Conservation (phyloP, 2,888 invertebrate species). For the Brenthis ino region DNA sequence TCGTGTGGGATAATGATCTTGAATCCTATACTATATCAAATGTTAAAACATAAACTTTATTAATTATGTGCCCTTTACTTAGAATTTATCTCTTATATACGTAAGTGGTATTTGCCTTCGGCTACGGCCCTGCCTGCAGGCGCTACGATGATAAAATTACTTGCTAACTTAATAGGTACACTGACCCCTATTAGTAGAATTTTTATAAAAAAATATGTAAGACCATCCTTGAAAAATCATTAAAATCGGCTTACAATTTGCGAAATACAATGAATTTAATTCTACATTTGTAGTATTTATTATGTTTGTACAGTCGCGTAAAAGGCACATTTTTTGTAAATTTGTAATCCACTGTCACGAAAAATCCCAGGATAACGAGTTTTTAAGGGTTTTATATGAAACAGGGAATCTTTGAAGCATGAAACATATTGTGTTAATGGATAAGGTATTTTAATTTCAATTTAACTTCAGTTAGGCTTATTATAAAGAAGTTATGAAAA, state of each 20-base stretch:
- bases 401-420: slow-evolving; percentile 16
- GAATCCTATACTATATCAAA: slow-evolving; percentile 2
- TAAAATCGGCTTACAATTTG: too few species aligned
- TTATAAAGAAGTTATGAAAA: too few species aligned
- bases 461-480: not conserved
- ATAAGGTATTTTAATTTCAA: not conserved
- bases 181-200: too few species aligned
- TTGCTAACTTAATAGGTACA: too few species aligned
- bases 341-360: slow-evolving; percentile 54
- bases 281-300: slow-evolving; percentile 15
- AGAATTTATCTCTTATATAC: too few species aligned
- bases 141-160: too few species aligned
- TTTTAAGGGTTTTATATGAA: slow-evolving; percentile 47
- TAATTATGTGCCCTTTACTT: too few species aligned
- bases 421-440: slow-evolving; percentile 20
- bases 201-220: too few species aligned
- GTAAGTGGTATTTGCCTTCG: too few species aligned
- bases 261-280: slow-evolving; percentile 11
- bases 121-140: too few species aligned
- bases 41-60: not conserved
- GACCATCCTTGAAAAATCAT: too few species aligned
- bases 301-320: slow-evolving; percentile 38
- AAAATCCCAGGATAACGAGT: slow-evolving; percentile 53
- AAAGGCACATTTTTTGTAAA: slow-evolving; percentile 48
- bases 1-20: slow-evolving; percentile 29